Evolutionary conservation across 2,113 vertebrate genomes (phyloP).

Genomic region (Syngnathoides biaculeatus): DNA sequence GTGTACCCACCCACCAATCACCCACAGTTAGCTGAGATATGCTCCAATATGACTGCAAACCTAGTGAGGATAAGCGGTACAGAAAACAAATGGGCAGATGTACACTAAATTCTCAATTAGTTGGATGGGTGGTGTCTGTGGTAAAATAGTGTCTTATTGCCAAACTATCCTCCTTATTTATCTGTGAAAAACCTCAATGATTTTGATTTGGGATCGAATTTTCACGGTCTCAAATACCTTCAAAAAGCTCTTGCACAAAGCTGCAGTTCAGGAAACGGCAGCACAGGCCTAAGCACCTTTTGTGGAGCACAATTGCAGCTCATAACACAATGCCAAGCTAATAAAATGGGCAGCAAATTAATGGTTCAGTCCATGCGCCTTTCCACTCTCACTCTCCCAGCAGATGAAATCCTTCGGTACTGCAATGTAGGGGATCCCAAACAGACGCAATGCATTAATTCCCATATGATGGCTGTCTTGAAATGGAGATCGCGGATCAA

Average conservation of each 20-base stretch:
- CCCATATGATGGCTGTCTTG: slow-evolving; percentile 70
- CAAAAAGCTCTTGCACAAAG: slow-evolving; percentile 61
- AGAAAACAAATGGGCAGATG: too few relatives aligned
- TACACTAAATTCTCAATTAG: too few relatives aligned
- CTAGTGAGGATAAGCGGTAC: too few relatives aligned
- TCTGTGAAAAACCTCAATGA: slow-evolving; percentile 65
- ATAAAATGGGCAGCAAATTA: slow-evolving; percentile 67
- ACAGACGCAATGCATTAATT: slow-evolving; percentile 70
- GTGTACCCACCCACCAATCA: too few relatives aligned
- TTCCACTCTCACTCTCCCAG: slow-evolving; percentile 48
- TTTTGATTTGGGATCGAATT: slow-evolving; percentile 67
- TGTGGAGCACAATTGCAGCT: slow-evolving; percentile 65
- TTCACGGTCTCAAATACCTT: slow-evolving; percentile 65
- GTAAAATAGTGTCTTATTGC: slow-evolving; percentile 65
- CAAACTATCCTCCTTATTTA: slow-evolving; percentile 64
- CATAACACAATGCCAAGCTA: slow-evolving; percentile 70
- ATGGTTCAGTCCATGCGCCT: slow-evolving; percentile 58
- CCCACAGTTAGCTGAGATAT: too few relatives aligned
- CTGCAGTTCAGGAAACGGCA: slow-evolving; percentile 59
- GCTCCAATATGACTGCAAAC: too few relatives aligned
- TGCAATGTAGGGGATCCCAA: slow-evolving; percentile 50
- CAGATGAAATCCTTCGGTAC: slow-evolving; percentile 67
- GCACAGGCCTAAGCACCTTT: slow-evolving; percentile 64
- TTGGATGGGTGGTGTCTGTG: slow-evolving; percentile 62
- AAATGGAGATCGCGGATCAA: slow-evolving; percentile 75